Conservation (phyloP, 2,113 vertebrate species). For the Atrichornis clamosus region DNA sequence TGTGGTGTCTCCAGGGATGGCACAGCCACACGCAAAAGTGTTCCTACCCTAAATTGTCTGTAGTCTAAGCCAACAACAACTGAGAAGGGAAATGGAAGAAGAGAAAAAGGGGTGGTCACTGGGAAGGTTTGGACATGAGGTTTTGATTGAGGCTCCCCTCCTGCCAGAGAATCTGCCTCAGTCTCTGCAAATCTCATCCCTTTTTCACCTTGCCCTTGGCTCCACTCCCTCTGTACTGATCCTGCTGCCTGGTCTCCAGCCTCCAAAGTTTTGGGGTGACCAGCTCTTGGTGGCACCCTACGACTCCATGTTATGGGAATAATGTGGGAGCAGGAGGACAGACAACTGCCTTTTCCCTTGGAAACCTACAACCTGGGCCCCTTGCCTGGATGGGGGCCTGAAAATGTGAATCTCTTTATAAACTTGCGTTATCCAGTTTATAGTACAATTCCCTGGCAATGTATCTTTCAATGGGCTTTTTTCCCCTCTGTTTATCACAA, state of each 20-base stretch:
- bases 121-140: constrained; percentile 1
- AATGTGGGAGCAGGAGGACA: neutral
- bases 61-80: constrained; percentile 60
- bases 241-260: neutral
- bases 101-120: constrained; percentile 46
- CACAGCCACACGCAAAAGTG: constrained; percentile 56
- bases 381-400: constrained; percentile 48
- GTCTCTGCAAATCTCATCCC: neutral
- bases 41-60: constrained; percentile 51
- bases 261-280: neutral
- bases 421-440: constrained; percentile 27
- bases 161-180: neutral
- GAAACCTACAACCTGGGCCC: constrained; percentile 27
- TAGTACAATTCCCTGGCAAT: neutral
- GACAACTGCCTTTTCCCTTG: neutral
- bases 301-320: accelerated
- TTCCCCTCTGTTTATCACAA: neutral
- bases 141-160: constrained; percentile 2
- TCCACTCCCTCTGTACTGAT: neutral
- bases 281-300: neutral
- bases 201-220: neutral
- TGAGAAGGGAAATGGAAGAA: constrained; percentile 54
- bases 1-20: constrained; percentile 55
- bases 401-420: constrained; percentile 49
- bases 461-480: neutral